Conservation (phyloP, 2,797 vertebrate genomes). For the Moxostoma hubbsi region DNA sequence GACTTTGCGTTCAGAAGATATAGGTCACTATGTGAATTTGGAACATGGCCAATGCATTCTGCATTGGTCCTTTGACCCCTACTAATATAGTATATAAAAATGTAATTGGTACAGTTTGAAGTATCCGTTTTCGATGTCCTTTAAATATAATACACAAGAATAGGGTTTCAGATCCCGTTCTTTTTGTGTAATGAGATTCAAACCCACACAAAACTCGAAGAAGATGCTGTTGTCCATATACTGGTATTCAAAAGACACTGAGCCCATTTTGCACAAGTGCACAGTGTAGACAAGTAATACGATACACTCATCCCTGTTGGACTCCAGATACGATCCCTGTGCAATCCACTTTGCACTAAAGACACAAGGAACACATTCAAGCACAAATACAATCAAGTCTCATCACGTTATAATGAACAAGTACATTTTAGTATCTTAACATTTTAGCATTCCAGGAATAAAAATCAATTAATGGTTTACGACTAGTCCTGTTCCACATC, state of each 20-base stretch:
- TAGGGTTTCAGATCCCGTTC: background rate
- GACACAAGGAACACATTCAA: slow-evolving; percentile 24
- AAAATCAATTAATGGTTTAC: slow-evolving; percentile 7
- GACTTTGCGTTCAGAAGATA: too few relatives aligned
- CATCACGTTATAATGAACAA: background rate
- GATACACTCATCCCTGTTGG: slow-evolving; percentile 94
- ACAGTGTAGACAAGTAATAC: slow-evolving; percentile 96
- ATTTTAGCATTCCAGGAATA: slow-evolving; percentile 18
- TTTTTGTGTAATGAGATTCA: background rate
- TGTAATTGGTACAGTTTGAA: background rate
- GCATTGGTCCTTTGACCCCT: too few relatives aligned
- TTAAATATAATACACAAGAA: slow-evolving; percentile 1
- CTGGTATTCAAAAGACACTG: slow-evolving; percentile 94
- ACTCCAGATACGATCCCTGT: slow-evolving; percentile 92
- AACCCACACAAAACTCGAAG: slow-evolving; percentile 98
- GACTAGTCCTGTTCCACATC: background rate
- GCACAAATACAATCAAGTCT: background rate
- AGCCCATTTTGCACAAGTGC: slow-evolving; percentile 94
- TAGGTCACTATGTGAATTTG: too few relatives aligned
- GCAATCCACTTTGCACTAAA: slow-evolving; percentile 91
- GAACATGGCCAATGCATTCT: too few relatives aligned
- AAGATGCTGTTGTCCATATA: slow-evolving; percentile 96
- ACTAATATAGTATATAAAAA: background rate
- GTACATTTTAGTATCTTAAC: background rate
- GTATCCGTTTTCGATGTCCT: background rate